Evolutionary conservation across 2,113 vertebrate genomes (phyloP), one percentile per base, ranked within the genome.

Genomic region (Electrona antarctica): DNA sequence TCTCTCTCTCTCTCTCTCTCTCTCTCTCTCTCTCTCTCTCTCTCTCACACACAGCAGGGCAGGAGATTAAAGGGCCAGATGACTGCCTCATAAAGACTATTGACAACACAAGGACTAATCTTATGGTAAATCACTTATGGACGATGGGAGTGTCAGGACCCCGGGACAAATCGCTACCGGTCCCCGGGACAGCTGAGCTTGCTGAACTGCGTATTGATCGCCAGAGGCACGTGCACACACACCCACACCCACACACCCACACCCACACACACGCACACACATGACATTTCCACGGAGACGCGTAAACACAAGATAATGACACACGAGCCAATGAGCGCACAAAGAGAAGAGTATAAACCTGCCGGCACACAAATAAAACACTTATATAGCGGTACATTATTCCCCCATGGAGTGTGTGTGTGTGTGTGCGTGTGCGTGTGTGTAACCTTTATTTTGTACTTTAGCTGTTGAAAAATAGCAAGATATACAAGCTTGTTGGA

Each of bases 101-200:
- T 69, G 85, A 85, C 84, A 74, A 61, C 12, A 80, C 63, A 67
- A 60, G 33, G 70, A 83, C 73, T 85, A 84, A 88, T 89, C 74
- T 73, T 58, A 55, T 73, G 67, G 76, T 89, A 74, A 83, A 77
- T 75, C 77, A 55, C 63, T 73, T 63, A 76, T 80, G 77, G 81
- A 86, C 78, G 60, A 58, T 8, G 5, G 48, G 57, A 67, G 77
- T 47, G 56, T 76, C 78, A 59, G 67, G 33, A 21, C 47, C 15
- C 11, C 2, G 33, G 66, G 59, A 79, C 47, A 41, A 76, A 87
- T 76, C 15, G 11, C 71, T 21, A 57, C 56, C 12, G 56, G 3
- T 74, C 76, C 78, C 64, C 68, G 77, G 73, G 75, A 87, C 67
- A 55, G 86, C 87, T 88, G 89, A 90, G 84, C 69, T 61, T 47